phyloP scores from a whole-genome alignment of 2,888 invertebrate genomes.

The Lasioglossum lativentre region DNA sequence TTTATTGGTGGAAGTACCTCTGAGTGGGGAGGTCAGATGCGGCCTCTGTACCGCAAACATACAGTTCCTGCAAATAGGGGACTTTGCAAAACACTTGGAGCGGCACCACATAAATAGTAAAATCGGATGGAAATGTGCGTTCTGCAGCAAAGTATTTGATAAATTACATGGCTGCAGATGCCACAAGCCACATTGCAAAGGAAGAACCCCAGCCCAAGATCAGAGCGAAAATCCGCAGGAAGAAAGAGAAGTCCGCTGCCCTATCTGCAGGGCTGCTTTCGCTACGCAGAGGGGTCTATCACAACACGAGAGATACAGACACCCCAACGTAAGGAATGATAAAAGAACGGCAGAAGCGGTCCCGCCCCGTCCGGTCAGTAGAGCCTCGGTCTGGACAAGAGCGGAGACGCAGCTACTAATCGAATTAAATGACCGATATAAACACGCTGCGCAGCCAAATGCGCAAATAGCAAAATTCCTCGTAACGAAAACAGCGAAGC shows the following conservation, averaged over 20 bases:
- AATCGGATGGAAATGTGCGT: background rate
- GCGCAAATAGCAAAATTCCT: background rate
- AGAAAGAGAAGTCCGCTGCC: too few species aligned
- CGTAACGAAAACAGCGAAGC: background rate
- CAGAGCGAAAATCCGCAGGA: too few species aligned
- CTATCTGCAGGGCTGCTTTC: too few species aligned
- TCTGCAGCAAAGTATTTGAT: background rate
- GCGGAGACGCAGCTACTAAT: background rate
- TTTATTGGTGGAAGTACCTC: background rate
- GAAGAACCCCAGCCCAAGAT: too few species aligned
- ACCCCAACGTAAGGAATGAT: background rate
- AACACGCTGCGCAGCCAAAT: background rate
- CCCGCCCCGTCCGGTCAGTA: background rate
- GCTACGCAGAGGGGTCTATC: background rate
- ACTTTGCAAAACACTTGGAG: background rate
- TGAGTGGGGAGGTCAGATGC: background rate
- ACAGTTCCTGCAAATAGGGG: background rate
- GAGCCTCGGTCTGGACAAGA: background rate
- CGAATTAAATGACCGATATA: background rate
- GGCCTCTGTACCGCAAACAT: accelerated
- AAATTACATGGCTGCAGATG: background rate
- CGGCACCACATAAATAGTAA: background rate
- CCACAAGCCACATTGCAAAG: background rate
- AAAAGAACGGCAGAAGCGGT: background rate
- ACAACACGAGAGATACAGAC: background rate